Conservation (phyloP, 2,888 invertebrate species). For the Mactromeris polynyma region DNA sequence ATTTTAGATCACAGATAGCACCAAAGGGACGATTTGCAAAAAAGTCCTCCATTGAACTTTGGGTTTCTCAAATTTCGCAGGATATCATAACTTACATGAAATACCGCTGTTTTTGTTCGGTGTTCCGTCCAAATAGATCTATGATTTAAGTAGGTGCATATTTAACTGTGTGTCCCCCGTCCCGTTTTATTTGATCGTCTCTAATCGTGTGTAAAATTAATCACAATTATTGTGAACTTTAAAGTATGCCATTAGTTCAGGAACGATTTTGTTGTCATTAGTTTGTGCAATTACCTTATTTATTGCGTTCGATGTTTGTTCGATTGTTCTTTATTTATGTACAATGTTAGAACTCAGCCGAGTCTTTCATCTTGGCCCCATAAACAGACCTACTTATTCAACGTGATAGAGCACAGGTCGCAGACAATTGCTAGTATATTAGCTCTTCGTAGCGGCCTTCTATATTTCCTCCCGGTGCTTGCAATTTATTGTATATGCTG, state of each 20-base stretch:
- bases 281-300: slow-evolving; percentile 2
- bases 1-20: neutral
- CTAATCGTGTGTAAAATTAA: neutral
- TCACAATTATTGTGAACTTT: slow-evolving; percentile 8
- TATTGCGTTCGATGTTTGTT: neutral
- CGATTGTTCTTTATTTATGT: neutral
- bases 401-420: neutral
- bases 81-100: neutral
- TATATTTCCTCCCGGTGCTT: neutral
- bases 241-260: neutral
- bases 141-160: neutral
- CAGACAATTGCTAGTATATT: neutral
- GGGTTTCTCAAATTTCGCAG: neutral
- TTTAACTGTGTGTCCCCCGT: neutral
- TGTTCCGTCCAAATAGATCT: slow-evolving; percentile 10
- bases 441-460: no score
- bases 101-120: neutral
- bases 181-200: neutral
- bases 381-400: neutral
- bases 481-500: neutral
- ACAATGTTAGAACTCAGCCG: neutral
- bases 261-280: neutral
- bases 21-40: neutral
- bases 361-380: neutral
- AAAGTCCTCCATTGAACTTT: neutral